Base-by-base conservation (phyloP, 2,797 vertebrate species). In the Phrynocephalus guinanensis region DNA sequence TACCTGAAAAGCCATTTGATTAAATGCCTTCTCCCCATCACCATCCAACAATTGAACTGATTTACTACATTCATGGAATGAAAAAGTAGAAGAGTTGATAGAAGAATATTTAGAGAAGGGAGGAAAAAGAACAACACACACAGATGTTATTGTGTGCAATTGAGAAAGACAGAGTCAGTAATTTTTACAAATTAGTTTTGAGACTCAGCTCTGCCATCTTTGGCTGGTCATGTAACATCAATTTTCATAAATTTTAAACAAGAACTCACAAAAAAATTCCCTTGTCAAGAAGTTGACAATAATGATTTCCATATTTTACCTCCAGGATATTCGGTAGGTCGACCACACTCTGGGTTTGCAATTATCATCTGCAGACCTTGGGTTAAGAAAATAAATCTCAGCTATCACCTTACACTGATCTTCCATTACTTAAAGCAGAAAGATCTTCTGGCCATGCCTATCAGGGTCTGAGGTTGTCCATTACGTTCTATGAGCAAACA, bases 1-100 rank as follows among this genome's bases (percentile, higher is more conserved):
- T 84, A 85, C 82, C 78, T 91, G 92, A 84, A 92, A 90, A 92
- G 6, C 44, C 85, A 66, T 90, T 89, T 88, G 83, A 92, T 72
- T 85, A 33, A 87, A 93, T 73, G 38, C 48, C n/a, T 90, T 77
- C 87, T 50, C 68, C 87, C 68, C 80, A 0, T 84, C 28, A 76
- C 38, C 5, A 15, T 82, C 30, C 88, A 80, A 89, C 83, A 93
- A 85, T n/a, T 86, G 76, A 5, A 80, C 68, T 92, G 78, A 83
- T 91, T 93, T 83, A 72, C 50, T 50, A 48, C 6, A 71, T 86
- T 92, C 84, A 86, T 86, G 26, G 72, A 86, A 72, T 77, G 89
- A 63, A 38, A 71, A 0, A 3, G 52, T 9, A 87, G 33, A 84
- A 44, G 90, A 80, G 7, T 75, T 76, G 67, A 48, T 26, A 63